Base-by-base conservation (phyloP, 1,140 invertebrate species). In the Pogonus chalceus region DNA sequence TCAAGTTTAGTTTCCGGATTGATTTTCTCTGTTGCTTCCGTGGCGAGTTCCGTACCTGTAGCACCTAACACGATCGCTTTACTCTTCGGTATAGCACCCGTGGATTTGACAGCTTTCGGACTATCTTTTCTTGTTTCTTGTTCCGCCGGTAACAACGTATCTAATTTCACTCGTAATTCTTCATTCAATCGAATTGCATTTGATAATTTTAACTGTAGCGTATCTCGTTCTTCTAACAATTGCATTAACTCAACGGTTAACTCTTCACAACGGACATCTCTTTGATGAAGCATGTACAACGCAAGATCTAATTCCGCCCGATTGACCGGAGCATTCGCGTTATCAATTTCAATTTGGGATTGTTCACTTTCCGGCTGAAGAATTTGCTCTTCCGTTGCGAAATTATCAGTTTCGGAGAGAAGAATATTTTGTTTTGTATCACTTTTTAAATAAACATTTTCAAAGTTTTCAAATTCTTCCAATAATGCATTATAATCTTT, bases 241-340 rank as follows among this genome's bases (percentile, higher is more conserved):
- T 87, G 83, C 63, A 86, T 88, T 23, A 93, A 70, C 69, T 93
- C 89, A 57, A 87, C 75, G 0, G 90, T 92, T 39, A 95, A 74
- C 70, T 94, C 90, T 64, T 95, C 90, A 70, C 88, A 91, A 10
- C 88, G 77, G 20, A 92, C 82, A 59, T 94, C 90, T 59, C 89
- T 76, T 59, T 92, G 86, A 69, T 94, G 88, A 20, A 93, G 73
- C 79, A 88, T 88, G 62, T 91, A 88, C 4, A 91, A 64, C 0
- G 88, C 87, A 52, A 90, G 73, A 68, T 93, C 88, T 39, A 92
- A 71, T 66, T 93, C 88, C 2, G 80, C 75, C 64, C 78, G 56
- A 35, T 60, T 67, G 12, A 65, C 65, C n/a, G 60, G 58, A 39
- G 65, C 65, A 1, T 58, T 43, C 50, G 58, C 39, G 52, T 64